Evolutionary conservation across 2,797 vertebrate species (phyloP), one percentile per base, ranked within the genome.

Genomic region (Pyrocephalus nanus): DNA sequence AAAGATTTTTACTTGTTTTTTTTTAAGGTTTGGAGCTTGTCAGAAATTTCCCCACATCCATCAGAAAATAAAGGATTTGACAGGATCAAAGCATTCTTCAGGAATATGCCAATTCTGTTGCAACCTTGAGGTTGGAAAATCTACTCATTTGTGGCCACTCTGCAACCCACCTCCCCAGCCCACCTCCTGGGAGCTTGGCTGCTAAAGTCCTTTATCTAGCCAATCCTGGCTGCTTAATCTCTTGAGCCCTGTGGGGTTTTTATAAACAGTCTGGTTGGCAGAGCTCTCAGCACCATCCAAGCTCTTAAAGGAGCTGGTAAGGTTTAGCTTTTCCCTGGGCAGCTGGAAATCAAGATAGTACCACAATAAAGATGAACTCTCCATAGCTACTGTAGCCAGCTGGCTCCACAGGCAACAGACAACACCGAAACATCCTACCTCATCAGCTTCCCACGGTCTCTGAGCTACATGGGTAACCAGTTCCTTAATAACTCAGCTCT

Each of bases 401-500:
- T 87, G 66, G 60, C n/a, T 79, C 43, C 55, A 42, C 43, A 12
- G 27, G 58, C 42, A 51, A 22, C 36, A 74, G 36, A 23, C 29
- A n/a, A 0, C 36, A 47, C 19, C 38, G 48, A 64, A 48, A 48
- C 8, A 21, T 26, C 11, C 8, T 21, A 45, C 43, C 26, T 40
- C 40, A 76, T 29, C 36, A 72, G 8, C 40, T 38, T 67, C 58
- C 42, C 61, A 77, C 45, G 40, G 16, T 42, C 42, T 26, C 66
- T 65, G 42, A 81, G 18, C 18, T 67, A 16, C 1, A 0, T 6
- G 29, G 36, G 4, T 8, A 57, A 62, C 0, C 0, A 76, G 43
- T 20, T 80, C 43, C 43, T 51, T 36, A 25, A 27, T 12, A 88
- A 70, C 9, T 58, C 53, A 34, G 14, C 32, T 32, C 21, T 71